These are phyloP conservation scores for Bothrops jararaca DNA, from an alignment of 2,113 vertebrate genomes.

Conservation along the genomic window DNA sequence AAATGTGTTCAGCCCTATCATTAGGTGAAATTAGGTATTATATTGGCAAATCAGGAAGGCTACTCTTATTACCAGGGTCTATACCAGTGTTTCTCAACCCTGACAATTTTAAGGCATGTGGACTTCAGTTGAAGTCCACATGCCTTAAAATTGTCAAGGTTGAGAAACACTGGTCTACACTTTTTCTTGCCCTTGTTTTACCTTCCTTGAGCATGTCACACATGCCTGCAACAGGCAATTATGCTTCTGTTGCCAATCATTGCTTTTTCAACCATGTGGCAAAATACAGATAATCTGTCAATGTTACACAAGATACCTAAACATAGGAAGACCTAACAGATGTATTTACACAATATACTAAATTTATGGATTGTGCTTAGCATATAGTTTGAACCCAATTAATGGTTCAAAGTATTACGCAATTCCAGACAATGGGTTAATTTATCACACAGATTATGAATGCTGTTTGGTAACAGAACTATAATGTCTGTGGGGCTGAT, in stretches of 20 bases:
- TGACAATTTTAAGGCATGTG: no score
- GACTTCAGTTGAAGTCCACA: no score
- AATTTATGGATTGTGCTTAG: neutral
- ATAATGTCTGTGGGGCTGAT: neutral
- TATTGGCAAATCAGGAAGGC: neutral
- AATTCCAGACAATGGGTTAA: neutral
- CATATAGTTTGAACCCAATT: neutral
- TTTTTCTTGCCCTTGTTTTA: slow-evolving; percentile 7
- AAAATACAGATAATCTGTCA: neutral
- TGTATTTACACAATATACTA: neutral
- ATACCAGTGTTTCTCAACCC: no score
- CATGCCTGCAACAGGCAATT: neutral
- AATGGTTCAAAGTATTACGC: neutral
- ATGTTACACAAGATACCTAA: neutral
- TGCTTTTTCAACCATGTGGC: neutral
- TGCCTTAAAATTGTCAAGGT: no score
- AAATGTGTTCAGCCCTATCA: neutral
- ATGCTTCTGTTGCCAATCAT: neutral
- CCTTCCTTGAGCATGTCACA: neutral
- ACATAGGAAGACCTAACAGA: neutral
- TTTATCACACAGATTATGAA: neutral
- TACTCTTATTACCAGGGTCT: neutral
- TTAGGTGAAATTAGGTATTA: neutral
- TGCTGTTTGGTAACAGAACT: neutral
- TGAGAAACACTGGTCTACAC: no score